A percentile compares a stretch with the other conserved stretches of the same genome.
phyloP scores from a whole-genome alignment of 1,140 invertebrate genomes.

The Lepidotrigona ventralis region DNA sequence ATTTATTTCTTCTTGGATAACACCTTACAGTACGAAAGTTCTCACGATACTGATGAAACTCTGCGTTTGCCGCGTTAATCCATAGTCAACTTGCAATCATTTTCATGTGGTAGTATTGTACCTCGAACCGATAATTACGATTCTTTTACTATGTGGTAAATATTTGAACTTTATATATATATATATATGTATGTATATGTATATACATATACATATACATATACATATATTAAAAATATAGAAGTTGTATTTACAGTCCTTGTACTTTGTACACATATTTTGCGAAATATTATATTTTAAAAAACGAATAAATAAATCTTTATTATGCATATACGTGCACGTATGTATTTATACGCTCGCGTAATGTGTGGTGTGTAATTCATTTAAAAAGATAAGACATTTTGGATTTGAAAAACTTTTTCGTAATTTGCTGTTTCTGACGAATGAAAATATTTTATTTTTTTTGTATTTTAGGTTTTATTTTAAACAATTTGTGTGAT shows the following conservation, averaged over 20 bases:
- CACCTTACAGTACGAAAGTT: slow-evolving; percentile 22
- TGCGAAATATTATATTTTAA: background rate
- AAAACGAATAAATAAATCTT: background rate
- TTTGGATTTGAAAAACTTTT: background rate
- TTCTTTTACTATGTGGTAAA: background rate
- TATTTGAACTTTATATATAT: background rate
- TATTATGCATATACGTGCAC: background rate
- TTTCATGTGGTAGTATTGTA: background rate
- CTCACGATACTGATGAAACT: slow-evolving; percentile 36
- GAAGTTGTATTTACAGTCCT: background rate
- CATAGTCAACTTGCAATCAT: slow-evolving; percentile 4
- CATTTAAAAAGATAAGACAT: background rate
- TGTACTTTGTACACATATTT: background rate
- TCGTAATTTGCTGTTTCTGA: background rate
- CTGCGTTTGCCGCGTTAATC: slow-evolving; percentile 2
- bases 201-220: too few relatives aligned
- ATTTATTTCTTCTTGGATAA: background rate
- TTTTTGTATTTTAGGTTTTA: background rate
- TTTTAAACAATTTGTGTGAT: background rate
- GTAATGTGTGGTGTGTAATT: too few relatives aligned
- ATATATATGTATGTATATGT: background rate
- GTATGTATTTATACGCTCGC: too few relatives aligned
- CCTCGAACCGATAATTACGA: background rate
- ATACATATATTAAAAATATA: too few relatives aligned
- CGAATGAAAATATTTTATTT: background rate